A percentile compares a stretch with the other conserved stretches of the same genome.
Conservation (phyloP, 2,113 vertebrate species). For the Peromyscus polionotus region DNA sequence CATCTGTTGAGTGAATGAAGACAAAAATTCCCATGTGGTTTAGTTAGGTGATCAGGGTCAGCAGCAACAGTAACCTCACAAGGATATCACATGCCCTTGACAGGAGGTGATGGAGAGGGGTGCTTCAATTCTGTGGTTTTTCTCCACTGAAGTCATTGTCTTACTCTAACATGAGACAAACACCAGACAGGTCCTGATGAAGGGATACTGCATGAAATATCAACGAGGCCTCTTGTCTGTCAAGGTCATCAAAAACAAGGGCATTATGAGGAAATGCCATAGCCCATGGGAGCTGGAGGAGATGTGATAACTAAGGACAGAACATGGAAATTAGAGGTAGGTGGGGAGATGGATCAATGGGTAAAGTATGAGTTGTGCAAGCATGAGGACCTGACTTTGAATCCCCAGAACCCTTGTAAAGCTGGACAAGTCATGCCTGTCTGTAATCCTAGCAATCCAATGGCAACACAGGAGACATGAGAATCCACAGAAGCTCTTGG, state of each 20-base stretch:
- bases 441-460: neutral
- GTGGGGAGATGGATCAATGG: neutral
- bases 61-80: neutral
- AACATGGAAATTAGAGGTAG: neutral
- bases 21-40: neutral
- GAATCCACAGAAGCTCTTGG: neutral
- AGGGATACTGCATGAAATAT: neutral
- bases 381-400: neutral
- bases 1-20: constrained; percentile 3
- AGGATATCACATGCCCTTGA: neutral
- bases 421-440: neutral
- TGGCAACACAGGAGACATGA: neutral
- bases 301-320: neutral
- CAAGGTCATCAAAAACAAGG: constrained; percentile 36
- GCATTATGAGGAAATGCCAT: neutral
- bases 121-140: neutral
- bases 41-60: constrained; percentile 19
- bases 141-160: neutral
- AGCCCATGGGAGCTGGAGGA: neutral
- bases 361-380: neutral
- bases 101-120: neutral
- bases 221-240: neutral
- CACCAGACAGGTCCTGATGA: neutral
- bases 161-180: constrained; percentile 24
- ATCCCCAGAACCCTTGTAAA: neutral